Conservation (phyloP, 2,113 vertebrate genomes). For the Megaleporinus macrocephalus region DNA sequence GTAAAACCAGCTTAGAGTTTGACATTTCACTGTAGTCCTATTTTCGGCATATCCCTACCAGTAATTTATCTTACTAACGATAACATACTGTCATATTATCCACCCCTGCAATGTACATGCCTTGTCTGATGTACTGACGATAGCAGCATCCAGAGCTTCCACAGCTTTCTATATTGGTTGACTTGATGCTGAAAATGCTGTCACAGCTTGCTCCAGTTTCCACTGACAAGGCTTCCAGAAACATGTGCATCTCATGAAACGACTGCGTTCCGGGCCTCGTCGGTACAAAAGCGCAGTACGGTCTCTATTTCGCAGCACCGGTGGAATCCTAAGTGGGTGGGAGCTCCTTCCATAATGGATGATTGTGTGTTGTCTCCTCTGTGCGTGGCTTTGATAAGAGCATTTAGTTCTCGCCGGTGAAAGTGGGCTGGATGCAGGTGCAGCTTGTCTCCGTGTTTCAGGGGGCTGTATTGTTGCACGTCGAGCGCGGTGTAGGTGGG, state of each 20-base stretch:
- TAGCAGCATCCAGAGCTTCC: background rate
- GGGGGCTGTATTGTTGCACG: background rate
- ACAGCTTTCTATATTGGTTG: background rate
- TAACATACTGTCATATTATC: background rate
- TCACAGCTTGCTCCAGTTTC: slow-evolving; percentile 4
- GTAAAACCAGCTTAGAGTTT: too few relatives aligned
- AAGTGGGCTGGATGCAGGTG: slow-evolving; percentile 30
- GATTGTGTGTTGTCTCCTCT: slow-evolving; percentile 25
- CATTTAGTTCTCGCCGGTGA: slow-evolving; percentile 6
- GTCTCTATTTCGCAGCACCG: background rate
- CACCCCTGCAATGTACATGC: background rate
- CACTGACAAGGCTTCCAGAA: slow-evolving; percentile 18
- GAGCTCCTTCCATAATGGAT: slow-evolving; percentile 26
- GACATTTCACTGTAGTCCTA: too few relatives aligned
- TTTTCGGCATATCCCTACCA: too few relatives aligned
- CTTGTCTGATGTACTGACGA: background rate
- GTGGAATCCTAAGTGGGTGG: slow-evolving; percentile 23
- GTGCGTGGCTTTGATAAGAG: slow-evolving; percentile 39
- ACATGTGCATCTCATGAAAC: background rate
- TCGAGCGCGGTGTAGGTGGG: background rate
- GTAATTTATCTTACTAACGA: too few relatives aligned
- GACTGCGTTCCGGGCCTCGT: background rate
- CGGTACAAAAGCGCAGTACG: background rate
- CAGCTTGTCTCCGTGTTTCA: slow-evolving; percentile 18
- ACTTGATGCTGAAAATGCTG: background rate